phyloP scores from a whole-genome alignment of 2,888 invertebrate genomes.

The Cyclophora punctaria region DNA sequence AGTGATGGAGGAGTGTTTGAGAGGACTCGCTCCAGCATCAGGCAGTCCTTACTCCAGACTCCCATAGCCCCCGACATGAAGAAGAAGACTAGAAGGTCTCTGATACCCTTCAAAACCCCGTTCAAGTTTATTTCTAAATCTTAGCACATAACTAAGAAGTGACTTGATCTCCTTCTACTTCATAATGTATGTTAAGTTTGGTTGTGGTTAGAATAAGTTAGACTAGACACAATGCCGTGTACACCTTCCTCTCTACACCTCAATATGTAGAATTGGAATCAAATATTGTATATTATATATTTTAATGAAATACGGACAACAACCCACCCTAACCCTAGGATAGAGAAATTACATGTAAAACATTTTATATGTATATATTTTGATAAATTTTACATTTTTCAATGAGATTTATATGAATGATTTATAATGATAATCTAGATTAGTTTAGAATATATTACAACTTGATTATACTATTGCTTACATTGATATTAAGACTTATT shows the following conservation, averaged over 20 bases:
- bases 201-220: constrained; percentile 15
- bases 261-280: constrained; percentile 4
- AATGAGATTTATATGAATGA: constrained; percentile 1
- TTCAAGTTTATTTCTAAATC: constrained; percentile 65
- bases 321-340: constrained; percentile 64
- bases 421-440: too few species aligned
- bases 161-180: constrained; percentile 1
- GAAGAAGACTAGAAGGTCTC: constrained; percentile 58
- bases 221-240: constrained; percentile 2
- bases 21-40: constrained; percentile 35
- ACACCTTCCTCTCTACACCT: too few species aligned
- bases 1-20: constrained; percentile 40
- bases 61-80: constrained; percentile 47
- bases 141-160: constrained; percentile 15
- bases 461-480: too few species aligned
- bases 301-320: constrained; percentile 60
- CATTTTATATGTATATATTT: constrained; percentile 8
- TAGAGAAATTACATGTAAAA: constrained; percentile 28
- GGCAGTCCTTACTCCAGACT: constrained; percentile 38
- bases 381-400: constrained; percentile 14
- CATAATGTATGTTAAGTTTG: constrained; percentile 6
- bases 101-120: constrained; percentile 66
- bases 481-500: too few species aligned
- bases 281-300: constrained; percentile 23
- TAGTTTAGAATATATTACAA: too few species aligned